These are phyloP conservation scores for Emesis furor DNA, from an alignment of 2,888 invertebrate genomes.

Conservation along the genomic window DNA sequence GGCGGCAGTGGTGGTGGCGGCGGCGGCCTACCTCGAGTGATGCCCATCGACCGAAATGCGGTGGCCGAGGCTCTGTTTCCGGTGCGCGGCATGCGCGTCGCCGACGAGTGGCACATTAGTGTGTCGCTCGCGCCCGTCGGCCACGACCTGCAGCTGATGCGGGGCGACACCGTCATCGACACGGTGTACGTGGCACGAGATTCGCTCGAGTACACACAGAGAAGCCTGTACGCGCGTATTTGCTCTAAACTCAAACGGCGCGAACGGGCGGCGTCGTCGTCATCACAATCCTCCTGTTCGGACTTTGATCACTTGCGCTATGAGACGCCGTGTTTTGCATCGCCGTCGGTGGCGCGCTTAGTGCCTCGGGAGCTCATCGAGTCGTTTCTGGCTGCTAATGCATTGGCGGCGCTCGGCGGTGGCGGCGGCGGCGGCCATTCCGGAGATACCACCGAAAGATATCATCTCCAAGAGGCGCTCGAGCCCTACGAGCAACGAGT, in stretches of 20 bases:
- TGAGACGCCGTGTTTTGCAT: constrained; percentile 30
- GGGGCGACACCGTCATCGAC: constrained; percentile 1
- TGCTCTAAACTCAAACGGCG: constrained; percentile 13
- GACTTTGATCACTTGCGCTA: constrained; percentile 29
- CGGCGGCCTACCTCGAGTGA: constrained; percentile 27
- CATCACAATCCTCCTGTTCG: constrained; percentile 9
- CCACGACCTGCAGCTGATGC: constrained; percentile 28
- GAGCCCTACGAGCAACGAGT: neutral
- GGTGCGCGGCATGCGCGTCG: constrained; percentile 28
- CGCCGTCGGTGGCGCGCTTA: neutral
- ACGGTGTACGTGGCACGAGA: constrained; percentile 32
- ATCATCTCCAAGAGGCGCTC: constrained; percentile 10
- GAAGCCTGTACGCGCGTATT: constrained; percentile 31
- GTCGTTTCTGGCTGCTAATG: constrained; percentile 12
- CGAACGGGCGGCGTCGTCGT: neutral
- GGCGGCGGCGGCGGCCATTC: neutral
- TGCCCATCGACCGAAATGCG: constrained; percentile 24
- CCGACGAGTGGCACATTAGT: constrained; percentile 33
- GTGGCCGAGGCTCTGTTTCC: constrained; percentile 25
- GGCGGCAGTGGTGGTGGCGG: neutral
- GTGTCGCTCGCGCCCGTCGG: constrained; percentile 33
- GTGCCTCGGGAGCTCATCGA: constrained; percentile 28
- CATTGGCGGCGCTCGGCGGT: neutral
- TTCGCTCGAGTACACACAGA: constrained; percentile 35
- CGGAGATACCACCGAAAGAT: neutral